phyloP scores from a whole-genome alignment of 2,888 invertebrate species.

The Tetragnatha montana region DNA sequence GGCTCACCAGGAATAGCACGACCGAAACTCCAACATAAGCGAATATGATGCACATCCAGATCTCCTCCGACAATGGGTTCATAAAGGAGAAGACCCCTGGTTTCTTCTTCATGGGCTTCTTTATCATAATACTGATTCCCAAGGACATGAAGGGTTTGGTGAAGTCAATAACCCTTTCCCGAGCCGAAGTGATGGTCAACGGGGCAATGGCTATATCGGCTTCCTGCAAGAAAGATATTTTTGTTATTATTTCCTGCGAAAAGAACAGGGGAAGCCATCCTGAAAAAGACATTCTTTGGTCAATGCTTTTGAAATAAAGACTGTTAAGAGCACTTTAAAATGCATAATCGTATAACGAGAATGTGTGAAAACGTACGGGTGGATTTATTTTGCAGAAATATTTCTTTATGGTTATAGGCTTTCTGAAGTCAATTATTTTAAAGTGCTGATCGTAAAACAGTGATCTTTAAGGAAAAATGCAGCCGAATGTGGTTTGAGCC shows the following conservation, averaged over 20 bases:
- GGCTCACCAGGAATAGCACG: slow-evolving; percentile 79
- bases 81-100: slow-evolving; percentile 80
- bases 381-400: not conserved
- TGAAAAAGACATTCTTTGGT: not conserved
- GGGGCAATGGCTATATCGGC: slow-evolving; percentile 80
- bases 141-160: slow-evolving; percentile 80
- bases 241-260: not conserved
- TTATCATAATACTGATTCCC: slow-evolving; percentile 81
- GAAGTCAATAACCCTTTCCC: slow-evolving; percentile 80
- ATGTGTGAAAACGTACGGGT: not conserved
- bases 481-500: not conserved
- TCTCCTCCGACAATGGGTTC: slow-evolving; percentile 79
- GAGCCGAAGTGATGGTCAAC: slow-evolving; percentile 79
- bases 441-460: not conserved
- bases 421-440: not conserved
- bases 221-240: slow-evolving; percentile 75
- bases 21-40: slow-evolving; percentile 79
- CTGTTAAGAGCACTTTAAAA: not conserved
- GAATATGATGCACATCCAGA: slow-evolving; percentile 79
- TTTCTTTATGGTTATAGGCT: not conserved
- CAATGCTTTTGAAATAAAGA: not conserved
- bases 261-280: not conserved
- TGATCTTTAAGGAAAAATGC: not conserved
- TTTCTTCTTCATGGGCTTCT: slow-evolving; percentile 78
- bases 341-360: not conserved